Evolutionary conservation across 2,113 vertebrate genomes (phyloP), one percentile per base, ranked within the genome.

Genomic region (Casuarius casuarius): DNA sequence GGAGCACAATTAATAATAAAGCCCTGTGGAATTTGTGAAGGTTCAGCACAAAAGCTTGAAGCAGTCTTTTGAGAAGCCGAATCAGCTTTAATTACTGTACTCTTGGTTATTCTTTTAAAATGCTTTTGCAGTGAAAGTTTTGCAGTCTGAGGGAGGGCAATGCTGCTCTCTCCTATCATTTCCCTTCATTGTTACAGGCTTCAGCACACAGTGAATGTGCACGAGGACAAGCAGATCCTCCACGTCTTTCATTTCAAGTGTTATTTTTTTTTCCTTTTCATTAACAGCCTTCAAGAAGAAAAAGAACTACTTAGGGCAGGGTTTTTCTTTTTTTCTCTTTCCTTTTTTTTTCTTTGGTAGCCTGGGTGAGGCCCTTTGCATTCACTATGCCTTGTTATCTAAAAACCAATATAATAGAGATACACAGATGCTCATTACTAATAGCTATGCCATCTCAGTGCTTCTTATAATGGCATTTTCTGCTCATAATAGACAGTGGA

Each of bases 31-130:
- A 97, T 95, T 95, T 88, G 67, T 95, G 87, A 95, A 89, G 82
- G 95, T 96, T 97, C 94, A 88, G 96, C 95, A 97, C 97, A 97
- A 97, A 97, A 97, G 96, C 96, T 96, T 95, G 95, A 94, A 92
- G 87, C 84, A 31, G 28, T 80, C 95, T 97, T 97, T 97, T 96
- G 91, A 97, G 95, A 96, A 97, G 70, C 75, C 59, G 0, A 97
- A 97, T 97, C 95, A 95, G 89, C 93, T 97, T 96, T 97, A 97
- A 97, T 97, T 97, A 96, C 94, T 97, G 93, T 96, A 90, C 87
- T 96, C 93, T 61, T 75, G 54, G 61, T 95, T 97, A 88, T 94
- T 97, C 93, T 93, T 95, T 95, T 62, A 68, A 92, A 96, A 95
- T 65, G 87, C 89, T 95, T 94, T 91, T 91, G 68, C 95, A 94